Base-by-base conservation (phyloP, 2,113 vertebrate species). In the Sapayoa aenigma region DNA sequence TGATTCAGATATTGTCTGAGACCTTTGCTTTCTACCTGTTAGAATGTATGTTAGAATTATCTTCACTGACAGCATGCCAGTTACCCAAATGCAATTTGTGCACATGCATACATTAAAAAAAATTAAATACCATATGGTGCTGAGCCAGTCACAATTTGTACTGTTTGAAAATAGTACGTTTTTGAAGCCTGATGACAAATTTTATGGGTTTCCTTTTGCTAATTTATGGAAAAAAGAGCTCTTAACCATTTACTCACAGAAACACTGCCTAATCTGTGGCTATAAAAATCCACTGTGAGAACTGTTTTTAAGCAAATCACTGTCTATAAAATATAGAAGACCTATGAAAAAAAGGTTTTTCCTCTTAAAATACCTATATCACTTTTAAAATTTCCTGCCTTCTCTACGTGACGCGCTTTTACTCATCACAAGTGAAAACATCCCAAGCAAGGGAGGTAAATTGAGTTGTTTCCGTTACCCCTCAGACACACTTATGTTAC, bases 61-160 rank as follows among this genome's bases (percentile, higher is more conserved):
- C 84, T 97, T 89, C 87, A 89, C 66, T 90, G 90, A 94, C 94
- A 94, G 52, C 73, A 71, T 89, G 78, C 84, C 82, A 72, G 89
- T 89, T 95, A 87, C 92, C 67, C 91, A 95, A 95, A 95, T 90
- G 59, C 69, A 97, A 94, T 90, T 95, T 96, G 93, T 96, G 94
- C 86, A 89, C 89, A 94, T 79, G 91, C 93, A 96, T 96, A 94
- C 72, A 93, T 96, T 95, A 97, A 46, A 96, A 92, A 96, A 96
- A 96, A 97, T 96, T 92, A 96, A 97, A 97, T 96, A 96, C 94
- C 97, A 97, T 96, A 97, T 96, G 97, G 94, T 96, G 87, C 80
- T 81, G 74, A 97, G 71, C 95, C 91, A 95, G 91, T 97, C 83
- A 93, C 94, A 96, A 95, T 97, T 97, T 97, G 95, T 97, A 78